Conservation (phyloP, 2,888 invertebrate species). For the Antitype chi region DNA sequence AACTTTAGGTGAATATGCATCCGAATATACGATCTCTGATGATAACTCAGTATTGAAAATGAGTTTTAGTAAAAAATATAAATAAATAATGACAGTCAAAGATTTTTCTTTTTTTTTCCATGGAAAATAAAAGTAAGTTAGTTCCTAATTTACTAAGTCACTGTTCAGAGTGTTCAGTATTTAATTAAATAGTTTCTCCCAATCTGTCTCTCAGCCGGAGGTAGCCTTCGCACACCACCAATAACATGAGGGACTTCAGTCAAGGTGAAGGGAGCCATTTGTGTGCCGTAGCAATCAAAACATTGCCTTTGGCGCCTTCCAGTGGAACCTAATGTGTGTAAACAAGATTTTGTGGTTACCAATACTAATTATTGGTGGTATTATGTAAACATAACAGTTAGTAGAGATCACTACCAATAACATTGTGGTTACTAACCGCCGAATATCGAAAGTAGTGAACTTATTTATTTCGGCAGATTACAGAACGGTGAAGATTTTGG, state of each 20-base stretch:
- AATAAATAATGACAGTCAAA: too few relatives aligned
- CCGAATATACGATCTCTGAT: too few relatives aligned
- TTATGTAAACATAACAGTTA: neutral
- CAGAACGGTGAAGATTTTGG: neutral
- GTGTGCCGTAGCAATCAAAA: neutral
- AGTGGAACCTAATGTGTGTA: neutral
- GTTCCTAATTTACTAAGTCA: neutral
- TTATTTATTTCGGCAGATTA: neutral
- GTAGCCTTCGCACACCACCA: neutral
- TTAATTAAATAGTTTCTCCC: neutral
- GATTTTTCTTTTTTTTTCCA: neutral
- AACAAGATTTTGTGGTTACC: conserved; percentile 4
- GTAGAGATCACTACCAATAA: neutral
- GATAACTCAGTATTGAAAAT: neutral
- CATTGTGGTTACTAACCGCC: neutral
- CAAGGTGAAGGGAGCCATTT: neutral
- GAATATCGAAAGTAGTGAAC: neutral
- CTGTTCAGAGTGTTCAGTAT: neutral
- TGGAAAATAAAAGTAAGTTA: neutral
- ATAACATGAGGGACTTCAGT: neutral
- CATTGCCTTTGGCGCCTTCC: neutral
- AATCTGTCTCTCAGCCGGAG: neutral
- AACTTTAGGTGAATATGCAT: too few relatives aligned
- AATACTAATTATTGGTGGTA: neutral
- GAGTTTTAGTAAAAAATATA: neutral